Evolutionary conservation across 2,888 invertebrate genomes (phyloP).

Genomic region (Eristalis intricaria): DNA sequence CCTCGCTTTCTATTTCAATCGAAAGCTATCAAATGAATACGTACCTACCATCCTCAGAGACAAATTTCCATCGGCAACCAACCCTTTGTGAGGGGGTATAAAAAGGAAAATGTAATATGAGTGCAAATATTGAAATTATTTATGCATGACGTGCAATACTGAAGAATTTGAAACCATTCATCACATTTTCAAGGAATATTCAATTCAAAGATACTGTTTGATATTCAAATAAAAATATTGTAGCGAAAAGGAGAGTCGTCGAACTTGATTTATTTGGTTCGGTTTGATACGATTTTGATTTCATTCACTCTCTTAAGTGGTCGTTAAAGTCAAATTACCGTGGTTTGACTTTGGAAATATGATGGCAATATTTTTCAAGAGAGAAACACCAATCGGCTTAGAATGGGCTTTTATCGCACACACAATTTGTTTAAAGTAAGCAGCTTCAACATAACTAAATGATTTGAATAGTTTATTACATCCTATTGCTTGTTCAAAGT

Average conservation of each 20-base stretch:
- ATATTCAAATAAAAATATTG: constrained; percentile 7
- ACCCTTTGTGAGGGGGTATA: constrained; percentile 15
- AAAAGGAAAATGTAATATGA: constrained; percentile 21
- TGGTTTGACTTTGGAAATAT: constrained; percentile 18
- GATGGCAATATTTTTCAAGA: background rate
- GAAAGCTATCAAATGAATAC: background rate
- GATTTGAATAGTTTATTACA: too few species aligned
- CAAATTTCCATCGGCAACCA: constrained; percentile 12
- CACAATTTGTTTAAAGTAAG: constrained; percentile 73
- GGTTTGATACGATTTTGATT: background rate
- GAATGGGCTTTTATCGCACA: constrained; percentile 43
- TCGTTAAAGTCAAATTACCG: background rate
- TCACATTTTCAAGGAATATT: constrained; percentile 31
- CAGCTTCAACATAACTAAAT: too few species aligned
- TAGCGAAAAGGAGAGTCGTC: background rate
- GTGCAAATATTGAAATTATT: constrained; percentile 38
- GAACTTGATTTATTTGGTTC: constrained; percentile 10
- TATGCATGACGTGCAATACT: constrained; percentile 15
- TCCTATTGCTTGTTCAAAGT: too few species aligned
- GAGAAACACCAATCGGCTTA: background rate
- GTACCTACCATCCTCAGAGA: background rate
- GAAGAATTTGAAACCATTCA: constrained; percentile 20
- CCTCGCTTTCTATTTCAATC: constrained; percentile 17
- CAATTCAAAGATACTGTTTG: constrained; percentile 38
- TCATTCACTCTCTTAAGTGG: background rate